Conservation (phyloP, 2,888 invertebrate species). For the Melipona bicolor region DNA sequence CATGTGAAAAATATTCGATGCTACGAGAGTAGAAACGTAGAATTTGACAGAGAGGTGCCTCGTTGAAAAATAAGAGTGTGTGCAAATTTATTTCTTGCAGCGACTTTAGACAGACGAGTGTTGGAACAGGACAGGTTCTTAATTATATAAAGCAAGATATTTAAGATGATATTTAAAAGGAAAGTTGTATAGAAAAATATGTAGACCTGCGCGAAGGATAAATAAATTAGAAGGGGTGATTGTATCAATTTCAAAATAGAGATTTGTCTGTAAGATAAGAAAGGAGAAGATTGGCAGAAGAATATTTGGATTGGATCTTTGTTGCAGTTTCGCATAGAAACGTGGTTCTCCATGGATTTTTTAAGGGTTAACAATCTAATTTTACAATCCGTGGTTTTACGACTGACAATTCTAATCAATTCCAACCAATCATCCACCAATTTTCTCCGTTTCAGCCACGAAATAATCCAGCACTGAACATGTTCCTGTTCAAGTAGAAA, state of each 20-base stretch:
- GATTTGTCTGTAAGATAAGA: neutral
- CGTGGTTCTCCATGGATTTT: neutral
- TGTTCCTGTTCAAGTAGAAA: neutral
- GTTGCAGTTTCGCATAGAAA: neutral
- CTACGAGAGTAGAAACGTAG: no score
- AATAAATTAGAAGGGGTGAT: neutral
- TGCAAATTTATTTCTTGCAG: neutral
- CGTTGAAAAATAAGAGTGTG: neutral
- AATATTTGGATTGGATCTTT: neutral
- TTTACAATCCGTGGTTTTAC: no score
- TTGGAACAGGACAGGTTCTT: neutral
- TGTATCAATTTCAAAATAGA: neutral
- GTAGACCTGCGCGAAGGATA: neutral
- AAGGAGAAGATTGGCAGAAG: neutral
- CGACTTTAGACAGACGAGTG: neutral
- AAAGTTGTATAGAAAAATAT: neutral
- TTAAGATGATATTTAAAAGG: neutral
- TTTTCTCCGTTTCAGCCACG: slow-evolving; percentile 4
- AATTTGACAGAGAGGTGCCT: neutral
- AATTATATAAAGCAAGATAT: neutral
- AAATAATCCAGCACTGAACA: neutral
- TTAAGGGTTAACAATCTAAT: no score
- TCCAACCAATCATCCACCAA: neutral
- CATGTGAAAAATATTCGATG: no score
- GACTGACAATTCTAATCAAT: no score